Conservation (phyloP, 1,140 invertebrate genomes). For the Bursaphelenchus mucronatus region DNA sequence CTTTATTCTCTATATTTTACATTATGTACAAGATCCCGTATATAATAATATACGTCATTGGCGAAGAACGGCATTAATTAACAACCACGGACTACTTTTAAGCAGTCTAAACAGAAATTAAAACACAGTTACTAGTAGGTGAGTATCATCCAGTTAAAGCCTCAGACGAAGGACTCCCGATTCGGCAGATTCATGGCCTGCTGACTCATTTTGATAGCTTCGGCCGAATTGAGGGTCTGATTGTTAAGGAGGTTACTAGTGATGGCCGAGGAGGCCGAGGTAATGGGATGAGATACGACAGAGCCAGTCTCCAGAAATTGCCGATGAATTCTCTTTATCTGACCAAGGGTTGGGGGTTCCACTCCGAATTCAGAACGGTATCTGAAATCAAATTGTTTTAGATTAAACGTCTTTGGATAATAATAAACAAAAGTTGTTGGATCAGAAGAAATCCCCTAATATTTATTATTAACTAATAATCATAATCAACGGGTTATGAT, state of each 20-base stretch:
- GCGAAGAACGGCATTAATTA: too few species aligned
- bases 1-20: too few species aligned
- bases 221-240: slow-evolving; percentile 1
- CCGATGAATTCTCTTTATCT: slow-evolving; percentile 19
- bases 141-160: too few species aligned
- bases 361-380: slow-evolving; percentile 23
- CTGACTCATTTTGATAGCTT: slow-evolving; percentile 11
- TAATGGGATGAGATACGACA: slow-evolving; percentile 2
- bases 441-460: too few species aligned
- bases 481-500: too few species aligned
- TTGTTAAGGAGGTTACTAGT: background rate
- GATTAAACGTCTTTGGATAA: background rate
- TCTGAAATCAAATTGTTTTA: background rate
- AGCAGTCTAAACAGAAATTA: too few species aligned
- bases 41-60: too few species aligned
- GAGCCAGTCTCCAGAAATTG: slow-evolving; percentile 21
- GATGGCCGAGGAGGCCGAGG: slow-evolving; percentile 4
- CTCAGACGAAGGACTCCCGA: too few species aligned
- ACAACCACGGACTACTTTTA: too few species aligned
- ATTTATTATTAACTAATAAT: too few species aligned
- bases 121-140: too few species aligned
- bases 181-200: background rate
- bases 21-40: too few species aligned
- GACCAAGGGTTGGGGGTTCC: slow-evolving; percentile 16
- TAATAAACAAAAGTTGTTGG: background rate